Evolutionary conservation across 2,113 vertebrate species (phyloP).

Genomic region (Apodemus sylvaticus): DNA sequence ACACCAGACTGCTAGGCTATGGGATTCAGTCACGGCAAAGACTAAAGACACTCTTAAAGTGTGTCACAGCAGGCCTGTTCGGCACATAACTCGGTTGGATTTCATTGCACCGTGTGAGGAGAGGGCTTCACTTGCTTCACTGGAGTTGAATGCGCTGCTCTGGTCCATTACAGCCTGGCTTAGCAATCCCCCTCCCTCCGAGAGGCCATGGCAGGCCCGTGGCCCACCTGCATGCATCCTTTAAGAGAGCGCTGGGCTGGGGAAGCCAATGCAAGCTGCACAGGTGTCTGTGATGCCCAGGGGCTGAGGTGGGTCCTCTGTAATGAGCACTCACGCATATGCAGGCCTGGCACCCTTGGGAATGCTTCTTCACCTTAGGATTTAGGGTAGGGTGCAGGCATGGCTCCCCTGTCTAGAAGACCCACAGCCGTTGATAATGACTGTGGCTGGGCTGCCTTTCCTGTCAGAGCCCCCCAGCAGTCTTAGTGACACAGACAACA

Average conservation of each 20-base stretch:
- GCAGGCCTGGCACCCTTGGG: not conserved
- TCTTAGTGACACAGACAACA: too few species aligned
- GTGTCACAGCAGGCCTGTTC: not conserved
- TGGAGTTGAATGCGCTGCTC: not conserved
- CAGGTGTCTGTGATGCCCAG: not conserved
- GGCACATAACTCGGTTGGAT: not conserved
- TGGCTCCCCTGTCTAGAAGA: not conserved
- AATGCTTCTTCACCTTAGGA: not conserved
- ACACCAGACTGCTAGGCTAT: not conserved
- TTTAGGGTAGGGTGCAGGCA: not conserved
- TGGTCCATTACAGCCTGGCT: not conserved
- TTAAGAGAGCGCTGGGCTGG: not conserved
- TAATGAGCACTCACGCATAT: rapidly evolving
- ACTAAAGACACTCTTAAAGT: not conserved
- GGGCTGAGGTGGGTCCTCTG: not conserved
- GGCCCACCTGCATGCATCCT: not conserved
- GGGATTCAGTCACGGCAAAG: not conserved
- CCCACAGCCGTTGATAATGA: too few species aligned
- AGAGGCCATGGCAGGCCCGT: not conserved
- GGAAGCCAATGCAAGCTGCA: not conserved
- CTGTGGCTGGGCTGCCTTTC: not conserved
- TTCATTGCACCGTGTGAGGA: not conserved
- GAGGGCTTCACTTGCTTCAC: not conserved
- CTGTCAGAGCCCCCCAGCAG: not conserved
- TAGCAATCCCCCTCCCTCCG: not conserved